Evolutionary conservation across 2,888 invertebrate genomes (phyloP), one percentile per base, ranked within the genome.

Genomic region (Cantharis rufa): DNA sequence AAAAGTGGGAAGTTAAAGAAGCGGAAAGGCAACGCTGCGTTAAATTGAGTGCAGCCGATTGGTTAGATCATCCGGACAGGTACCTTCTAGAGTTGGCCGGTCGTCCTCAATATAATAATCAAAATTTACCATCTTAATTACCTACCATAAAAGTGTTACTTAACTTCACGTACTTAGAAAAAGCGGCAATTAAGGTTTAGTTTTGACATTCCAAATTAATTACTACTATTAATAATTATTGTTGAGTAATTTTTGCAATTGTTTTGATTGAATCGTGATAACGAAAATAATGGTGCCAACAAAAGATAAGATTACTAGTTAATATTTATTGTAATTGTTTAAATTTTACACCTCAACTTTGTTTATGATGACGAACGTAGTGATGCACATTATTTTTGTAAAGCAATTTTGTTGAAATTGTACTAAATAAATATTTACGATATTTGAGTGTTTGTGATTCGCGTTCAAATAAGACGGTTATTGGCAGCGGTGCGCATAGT

Each of bases 1-100:
- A 97, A 87, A 94, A 82, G 82, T 97, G 96, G 96, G 96, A 97
- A 87, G 93, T 94, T 16, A 93, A 93, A 83, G 96, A 98, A 87
- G 95, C 94, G 0, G 97, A 98, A 89, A 92, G 94, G 78, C 94
- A 95, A 83, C 90, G 95, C 72, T 92, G 93, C 85, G 95, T 98
- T 10, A 97, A 97, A 86, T 88, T 97, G 77, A 95, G 94, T 15
- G 93, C 96, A 0, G 93, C 95, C 16, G 97, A 98, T 86, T 98
- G 98, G 98, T 92, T 96, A 85, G 97, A 98, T 86, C 97, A 98
- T 89, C 98, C 98, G 0, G 98, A 98, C 90, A 92, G 97, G 75
- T 96, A 97, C 87, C 90, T 98, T 70, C 89, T 98, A 79, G 96
- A 97, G 87, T 89, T 97, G 85, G 97, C 96, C 2, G 97, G 97